A percentile compares a stretch with the other conserved stretches of the same genome.
These are phyloP conservation scores for Chalcis sispes DNA, from an alignment of 2,888 invertebrate genomes.

Conservation along the genomic window DNA sequence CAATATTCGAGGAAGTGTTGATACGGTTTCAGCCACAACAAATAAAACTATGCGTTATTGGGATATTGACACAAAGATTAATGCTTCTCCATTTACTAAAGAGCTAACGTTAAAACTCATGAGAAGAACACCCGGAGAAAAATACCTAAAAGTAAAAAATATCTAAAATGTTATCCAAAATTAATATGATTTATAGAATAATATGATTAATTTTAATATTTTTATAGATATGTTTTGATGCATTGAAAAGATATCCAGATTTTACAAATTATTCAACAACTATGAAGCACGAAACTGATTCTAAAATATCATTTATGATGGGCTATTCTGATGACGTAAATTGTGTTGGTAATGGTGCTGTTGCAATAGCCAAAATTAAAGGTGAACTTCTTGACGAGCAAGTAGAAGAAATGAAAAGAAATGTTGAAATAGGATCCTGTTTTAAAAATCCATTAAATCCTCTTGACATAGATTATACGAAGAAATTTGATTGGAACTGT, in stretches of 20 bases:
- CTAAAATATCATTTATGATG: slow-evolving; percentile 67
- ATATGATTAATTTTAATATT: slow-evolving; percentile 6
- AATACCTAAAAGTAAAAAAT: slow-evolving; percentile 67
- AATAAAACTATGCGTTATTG: slow-evolving; percentile 66
- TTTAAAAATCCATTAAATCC: slow-evolving; percentile 61
- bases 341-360: slow-evolving; percentile 69
- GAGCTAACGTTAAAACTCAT: slow-evolving; percentile 67
- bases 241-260: slow-evolving; percentile 65
- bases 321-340: slow-evolving; percentile 68
- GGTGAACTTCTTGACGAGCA: slow-evolving; percentile 73
- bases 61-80: slow-evolving; percentile 68
- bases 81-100: slow-evolving; percentile 64
- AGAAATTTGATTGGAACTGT: slow-evolving; percentile 61
- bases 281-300: slow-evolving; percentile 66
- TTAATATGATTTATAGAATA: no score
- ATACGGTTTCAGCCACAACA: slow-evolving; percentile 65
- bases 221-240: slow-evolving; percentile 72
- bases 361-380: slow-evolving; percentile 67
- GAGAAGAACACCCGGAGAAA: slow-evolving; percentile 68
- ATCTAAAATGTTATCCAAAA: no score
- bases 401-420: slow-evolving; percentile 60
- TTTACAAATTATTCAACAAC: slow-evolving; percentile 28
- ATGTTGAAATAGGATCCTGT: slow-evolving; percentile 60
- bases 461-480: slow-evolving; percentile 61
- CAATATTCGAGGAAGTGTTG: slow-evolving; percentile 65